Evolutionary conservation across 2,888 invertebrate genomes (phyloP).

Genomic region (Pyrrhia umbra): DNA sequence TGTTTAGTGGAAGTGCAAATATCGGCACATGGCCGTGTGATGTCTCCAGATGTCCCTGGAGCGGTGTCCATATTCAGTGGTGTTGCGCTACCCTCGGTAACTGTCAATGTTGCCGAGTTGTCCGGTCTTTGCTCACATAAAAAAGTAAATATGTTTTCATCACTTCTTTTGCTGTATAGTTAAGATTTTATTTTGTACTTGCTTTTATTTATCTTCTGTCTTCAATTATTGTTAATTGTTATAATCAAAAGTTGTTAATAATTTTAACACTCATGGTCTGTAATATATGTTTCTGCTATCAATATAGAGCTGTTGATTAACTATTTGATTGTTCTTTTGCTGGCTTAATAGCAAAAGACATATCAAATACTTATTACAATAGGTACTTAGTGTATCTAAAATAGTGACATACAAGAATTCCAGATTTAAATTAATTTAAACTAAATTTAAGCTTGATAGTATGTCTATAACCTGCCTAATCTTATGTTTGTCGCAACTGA

Average conservation of each 20-base stretch:
- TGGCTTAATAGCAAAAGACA: conserved; percentile 16
- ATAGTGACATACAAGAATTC: not conserved
- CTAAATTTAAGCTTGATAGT: conserved; percentile 1
- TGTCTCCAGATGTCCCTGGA: conserved; percentile 72
- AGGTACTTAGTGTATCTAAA: not conserved
- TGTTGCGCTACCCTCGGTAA: conserved; percentile 61
- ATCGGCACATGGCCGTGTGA: conserved; percentile 66
- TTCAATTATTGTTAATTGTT: conserved; percentile 58
- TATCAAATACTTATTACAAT: conserved; percentile 18
- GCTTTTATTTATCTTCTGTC: conserved; percentile 69
- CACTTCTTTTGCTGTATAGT: conserved; percentile 76
- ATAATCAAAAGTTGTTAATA: conserved; percentile 51
- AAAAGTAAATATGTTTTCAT: conserved; percentile 88
- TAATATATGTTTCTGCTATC: conserved; percentile 19
- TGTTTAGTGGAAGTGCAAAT: conserved; percentile 78
- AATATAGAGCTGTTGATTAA: not conserved
- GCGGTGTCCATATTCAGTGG: conserved; percentile 79
- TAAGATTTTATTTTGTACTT: conserved; percentile 74
- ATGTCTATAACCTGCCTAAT: conserved; percentile 12
- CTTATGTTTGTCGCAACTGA: conserved; percentile 11
- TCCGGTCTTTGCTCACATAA: conserved; percentile 67
- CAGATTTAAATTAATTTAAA: not conserved
- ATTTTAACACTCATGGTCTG: conserved; percentile 34
- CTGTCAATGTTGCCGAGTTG: conserved; percentile 63
- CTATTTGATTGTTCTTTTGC: conserved; percentile 34